Conservation (phyloP, 1,140 invertebrate genomes). For the Scaptodrosophila lebanonensis region DNA sequence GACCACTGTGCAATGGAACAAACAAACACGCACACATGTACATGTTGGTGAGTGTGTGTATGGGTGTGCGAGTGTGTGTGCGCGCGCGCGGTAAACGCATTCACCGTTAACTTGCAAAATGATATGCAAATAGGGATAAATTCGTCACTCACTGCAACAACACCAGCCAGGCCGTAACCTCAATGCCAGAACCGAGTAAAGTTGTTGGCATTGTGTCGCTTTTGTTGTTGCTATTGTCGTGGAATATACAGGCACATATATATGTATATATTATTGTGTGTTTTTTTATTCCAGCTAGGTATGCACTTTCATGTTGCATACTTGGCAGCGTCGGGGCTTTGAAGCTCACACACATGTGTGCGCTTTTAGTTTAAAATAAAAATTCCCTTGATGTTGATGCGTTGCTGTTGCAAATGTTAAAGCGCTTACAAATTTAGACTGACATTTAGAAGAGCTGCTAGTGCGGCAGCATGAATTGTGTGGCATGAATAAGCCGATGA, state of each 20-base stretch:
- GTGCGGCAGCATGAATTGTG: too few species aligned
- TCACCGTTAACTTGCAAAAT: conserved; percentile 64
- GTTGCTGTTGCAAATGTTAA: too few species aligned
- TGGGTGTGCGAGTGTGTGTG: background rate
- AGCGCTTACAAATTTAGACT: too few species aligned
- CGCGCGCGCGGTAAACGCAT: conserved; percentile 39
- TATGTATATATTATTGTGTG: too few species aligned
- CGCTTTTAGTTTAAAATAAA: background rate
- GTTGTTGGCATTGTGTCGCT: too few species aligned
- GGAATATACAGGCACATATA: too few species aligned
- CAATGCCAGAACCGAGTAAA: too few species aligned
- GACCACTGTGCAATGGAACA: conserved; percentile 4
- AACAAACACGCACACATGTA: conserved; percentile 25
- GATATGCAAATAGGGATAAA: conserved; percentile 75
- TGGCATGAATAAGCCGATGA: too few species aligned
- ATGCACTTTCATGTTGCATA: background rate
- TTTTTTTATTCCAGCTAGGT: too few species aligned
- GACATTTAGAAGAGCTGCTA: too few species aligned
- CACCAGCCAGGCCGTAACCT: conserved; percentile 8
- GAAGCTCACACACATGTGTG: background rate
- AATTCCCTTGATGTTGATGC: too few species aligned
- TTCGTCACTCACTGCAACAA: conserved; percentile 47
- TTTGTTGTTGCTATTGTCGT: background rate
- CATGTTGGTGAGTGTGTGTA: conserved; percentile 2
- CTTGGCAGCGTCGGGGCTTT: background rate